Evolutionary conservation across 2,888 invertebrate species (phyloP).

Genomic region (Parochlus steinenii): DNA sequence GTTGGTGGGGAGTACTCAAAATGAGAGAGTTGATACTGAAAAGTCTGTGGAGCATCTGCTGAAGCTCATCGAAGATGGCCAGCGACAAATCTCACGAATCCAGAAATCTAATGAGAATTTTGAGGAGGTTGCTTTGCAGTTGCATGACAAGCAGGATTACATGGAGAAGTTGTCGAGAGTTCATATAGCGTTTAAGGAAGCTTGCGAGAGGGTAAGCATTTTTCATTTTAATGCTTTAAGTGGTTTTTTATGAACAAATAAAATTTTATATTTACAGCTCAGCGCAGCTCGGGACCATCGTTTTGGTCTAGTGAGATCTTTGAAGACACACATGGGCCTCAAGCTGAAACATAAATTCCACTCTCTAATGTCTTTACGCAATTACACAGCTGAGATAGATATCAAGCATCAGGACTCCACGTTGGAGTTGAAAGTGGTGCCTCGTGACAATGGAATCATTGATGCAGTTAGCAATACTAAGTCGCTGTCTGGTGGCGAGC

Average conservation of each 20-base stretch:
- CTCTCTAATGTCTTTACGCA: slow-evolving; percentile 21
- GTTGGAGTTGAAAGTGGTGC: slow-evolving; percentile 36
- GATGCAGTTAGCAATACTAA: slow-evolving; percentile 35
- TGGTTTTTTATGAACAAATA: slow-evolving; percentile 7
- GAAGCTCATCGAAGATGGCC: slow-evolving; percentile 22
- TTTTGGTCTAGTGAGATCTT: slow-evolving; percentile 27
- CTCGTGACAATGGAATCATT: slow-evolving; percentile 33
- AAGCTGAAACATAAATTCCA: slow-evolving; percentile 30
- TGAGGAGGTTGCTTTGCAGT: slow-evolving; percentile 22
- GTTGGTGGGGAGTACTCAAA: slow-evolving; percentile 21
- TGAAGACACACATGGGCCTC: slow-evolving; percentile 32
- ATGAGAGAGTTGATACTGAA: slow-evolving; percentile 24
- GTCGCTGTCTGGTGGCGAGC: slow-evolving; percentile 86
- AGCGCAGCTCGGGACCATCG: slow-evolving; percentile 27
- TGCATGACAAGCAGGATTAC: slow-evolving; percentile 30
- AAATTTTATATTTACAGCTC: slow-evolving; percentile 21
- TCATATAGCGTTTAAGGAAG: slow-evolving; percentile 29
- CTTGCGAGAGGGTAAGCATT: slow-evolving; percentile 28
- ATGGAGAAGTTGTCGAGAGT: slow-evolving; percentile 26
- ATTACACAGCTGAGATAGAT: slow-evolving; percentile 21
- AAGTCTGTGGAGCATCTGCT: slow-evolving; percentile 27
- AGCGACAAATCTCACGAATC: slow-evolving; percentile 20
- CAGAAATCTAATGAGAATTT: slow-evolving; percentile 20
- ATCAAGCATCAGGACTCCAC: slow-evolving; percentile 30
- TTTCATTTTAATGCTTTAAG: slow-evolving; percentile 12